Base-by-base conservation (phyloP, 2,888 invertebrate genomes). In the Stenchaetothrips biformis region DNA sequence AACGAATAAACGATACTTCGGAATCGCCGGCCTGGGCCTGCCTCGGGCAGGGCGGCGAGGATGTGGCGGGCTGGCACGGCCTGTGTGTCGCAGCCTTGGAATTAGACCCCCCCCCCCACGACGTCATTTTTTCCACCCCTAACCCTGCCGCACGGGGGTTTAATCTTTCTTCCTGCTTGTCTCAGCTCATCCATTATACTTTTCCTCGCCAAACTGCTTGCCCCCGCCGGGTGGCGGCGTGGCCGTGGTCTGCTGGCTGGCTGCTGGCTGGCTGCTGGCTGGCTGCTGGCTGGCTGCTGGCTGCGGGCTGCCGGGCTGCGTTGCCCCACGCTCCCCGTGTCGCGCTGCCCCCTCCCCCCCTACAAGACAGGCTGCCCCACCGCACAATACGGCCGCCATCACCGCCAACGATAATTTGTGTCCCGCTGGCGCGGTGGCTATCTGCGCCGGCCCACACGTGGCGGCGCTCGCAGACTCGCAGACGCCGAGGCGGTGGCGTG, bases 151-250 rank as follows among this genome's bases (percentile, higher is more conserved):
- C 67, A 9, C 53, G 21, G 21, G 67, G 21, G 11, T 74, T 74
- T 25, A 74, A 25, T 25, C 25, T 53, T 74, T 74, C 67, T 74
- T 59, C 67, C 67, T 25, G 67, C 67, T 74, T 74, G 67, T 74
- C 67, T 74, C 67, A 74, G 67, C 67, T 74, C 67, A 74, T 74
- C 67, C 67, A 74, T 74, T 74, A 74, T 74, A 74, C 67, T 74
- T 74, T 74, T 53, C 18, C 21, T 21, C 67, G 25, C 67, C 67
- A 37, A 37, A 37, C 37, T 59, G 53, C 53, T 53, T 18, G 13
- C 53, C 13, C 18, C 53, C 18, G 53, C 16, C 53, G 53, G 53
- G 37, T 37, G 37, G 37, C 37, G 37, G 37, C 37, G 37, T 37
- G 37, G 37, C 37, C 37, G 37, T 37, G 37, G 37, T 4, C 37